These are phyloP conservation scores for Mormyrops boulengeri DNA, from an alignment of 2,797 vertebrate genomes.

Conservation along the genomic window DNA sequence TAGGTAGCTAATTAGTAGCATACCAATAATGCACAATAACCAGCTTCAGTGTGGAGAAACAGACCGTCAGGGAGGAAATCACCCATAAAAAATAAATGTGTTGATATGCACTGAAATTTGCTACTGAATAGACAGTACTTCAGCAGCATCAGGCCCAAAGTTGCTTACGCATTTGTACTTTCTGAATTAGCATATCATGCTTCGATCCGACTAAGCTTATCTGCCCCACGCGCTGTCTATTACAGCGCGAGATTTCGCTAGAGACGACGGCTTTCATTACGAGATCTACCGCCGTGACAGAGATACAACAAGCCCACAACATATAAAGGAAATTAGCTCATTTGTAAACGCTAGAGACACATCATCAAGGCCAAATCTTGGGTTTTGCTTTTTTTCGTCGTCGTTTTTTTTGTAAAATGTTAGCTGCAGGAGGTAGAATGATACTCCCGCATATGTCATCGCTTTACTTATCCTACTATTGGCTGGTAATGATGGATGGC, in stretches of 20 bases:
- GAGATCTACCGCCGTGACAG: not conserved
- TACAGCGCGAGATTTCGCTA: not conserved
- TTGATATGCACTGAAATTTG: slow-evolving; percentile 14
- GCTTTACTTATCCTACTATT: not conserved
- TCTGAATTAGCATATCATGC: slow-evolving; percentile 6
- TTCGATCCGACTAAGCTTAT: not conserved
- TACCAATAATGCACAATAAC: slow-evolving; percentile 8
- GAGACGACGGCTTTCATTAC: slow-evolving; percentile 10
- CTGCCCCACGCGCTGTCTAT: not conserved
- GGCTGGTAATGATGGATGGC: not conserved
- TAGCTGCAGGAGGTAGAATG: not conserved
- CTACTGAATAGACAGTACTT: not conserved
- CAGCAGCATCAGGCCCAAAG: not conserved
- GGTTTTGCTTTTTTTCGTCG: not conserved
- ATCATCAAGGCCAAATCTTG: not conserved
- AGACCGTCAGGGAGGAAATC: slow-evolving; percentile 5
- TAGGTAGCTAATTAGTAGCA: slow-evolving; percentile 11
- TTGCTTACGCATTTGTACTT: slow-evolving; percentile 4
- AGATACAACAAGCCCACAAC: not conserved
- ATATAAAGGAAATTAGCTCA: not conserved
- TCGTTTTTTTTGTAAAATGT: not conserved
- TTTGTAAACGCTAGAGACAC: slow-evolving; percentile 4
- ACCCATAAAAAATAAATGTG: not conserved
- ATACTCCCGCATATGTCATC: not conserved
- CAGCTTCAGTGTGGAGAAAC: not conserved